Base-by-base conservation (phyloP, 2,888 invertebrate genomes). In the Cistogaster globosa region DNA sequence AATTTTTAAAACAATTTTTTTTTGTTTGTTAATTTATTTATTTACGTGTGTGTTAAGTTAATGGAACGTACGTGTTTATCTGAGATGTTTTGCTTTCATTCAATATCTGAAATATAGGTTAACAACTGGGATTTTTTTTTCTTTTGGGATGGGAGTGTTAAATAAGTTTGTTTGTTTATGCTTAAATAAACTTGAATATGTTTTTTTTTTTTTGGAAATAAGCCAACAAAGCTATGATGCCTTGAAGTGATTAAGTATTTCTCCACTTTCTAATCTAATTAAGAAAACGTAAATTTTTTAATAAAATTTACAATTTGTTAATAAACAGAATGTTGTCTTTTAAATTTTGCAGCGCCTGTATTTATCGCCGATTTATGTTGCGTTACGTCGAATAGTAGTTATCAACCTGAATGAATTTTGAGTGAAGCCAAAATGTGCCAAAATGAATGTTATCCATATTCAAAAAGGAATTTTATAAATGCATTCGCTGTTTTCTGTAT, bases 91-190 rank as follows among this genome's bases (percentile, higher is more conserved):
- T 57, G 38, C 55, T 65, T 57, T 51, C 48, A 48, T 36, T 53
- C 53, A 26, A 60, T 42, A 32, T 51, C n/a, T 18, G 1, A 38
- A 60, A 78, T 32, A 62, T 78, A 32, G 60, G 69, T 78, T 78
- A 69, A 68, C 68, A 77, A 62, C 68, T 69, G 78, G 78, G 55
- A 62, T 48, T 11, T 42, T 42, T 11, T 42, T 60, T 68, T n/a
- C n/a, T n/a, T 51, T 67, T 77, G 53, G 12, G 42, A 62, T 69
- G 55, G 78, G 69, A 62, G 78, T 69, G 78, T 78, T 78, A 69
- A 77, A 69, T 69, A 53, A 53, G 32, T 55, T 78, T 53, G 32
- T 55, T 78, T 53, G 18, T 51, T 74, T 53, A 32, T 38, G 51
- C 22, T 51, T 48, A 62, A 32, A 7, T 32, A 6, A n/a, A n/a